Evolutionary conservation across 2,797 vertebrate genomes (phyloP), one percentile per base, ranked within the genome.

Genomic region (Thaleichthys pacificus): DNA sequence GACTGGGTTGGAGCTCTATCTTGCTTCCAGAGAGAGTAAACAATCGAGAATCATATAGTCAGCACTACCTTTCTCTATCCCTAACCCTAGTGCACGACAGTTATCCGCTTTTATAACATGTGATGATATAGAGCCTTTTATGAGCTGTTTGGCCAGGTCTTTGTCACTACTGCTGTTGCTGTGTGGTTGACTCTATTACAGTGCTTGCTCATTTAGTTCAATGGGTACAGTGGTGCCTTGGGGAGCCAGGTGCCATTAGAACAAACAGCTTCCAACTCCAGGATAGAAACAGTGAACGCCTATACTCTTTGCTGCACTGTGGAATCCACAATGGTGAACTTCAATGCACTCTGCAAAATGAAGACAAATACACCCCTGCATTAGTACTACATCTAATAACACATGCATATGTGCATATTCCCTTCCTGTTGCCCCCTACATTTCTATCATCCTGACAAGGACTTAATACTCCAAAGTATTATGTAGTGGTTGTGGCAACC

Each of bases 241-340:
- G 21, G 64, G 61, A 47, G 15, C 28, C 42, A 47, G 63, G 62
- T 61, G 69, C 69, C 69, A 70, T n/a, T 54, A 26, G 63, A 47
- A 70, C 15, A 49, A 42, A 64, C 54, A 69, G 67, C 60, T 73
- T 38, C 66, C 65, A 61, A n/a, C 51, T 22, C 8, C 32, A 24
- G 9, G 54, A 38, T 28, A 14, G 54, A 58, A 56, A 60, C 15
- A 69, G 51, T 4, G 30, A 69, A 38, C 54, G 8, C 2, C 42
- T 47, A 14, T 11, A 58, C 26, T 58, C 54, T 22, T 15, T 8
- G 38, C 69, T 7, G 38, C 22, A 21, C 24, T 58, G 49, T 26
- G 60, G 32, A 65, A 38, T 61, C 60, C 22, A 56, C 54, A 57
- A 2, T 0, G 21, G 8, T n/a, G 61, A 70, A 68, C 32, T 17